Evolutionary conservation across 2,888 invertebrate genomes (phyloP), one percentile per base, ranked within the genome.

Genomic region (Nineta flava): DNA sequence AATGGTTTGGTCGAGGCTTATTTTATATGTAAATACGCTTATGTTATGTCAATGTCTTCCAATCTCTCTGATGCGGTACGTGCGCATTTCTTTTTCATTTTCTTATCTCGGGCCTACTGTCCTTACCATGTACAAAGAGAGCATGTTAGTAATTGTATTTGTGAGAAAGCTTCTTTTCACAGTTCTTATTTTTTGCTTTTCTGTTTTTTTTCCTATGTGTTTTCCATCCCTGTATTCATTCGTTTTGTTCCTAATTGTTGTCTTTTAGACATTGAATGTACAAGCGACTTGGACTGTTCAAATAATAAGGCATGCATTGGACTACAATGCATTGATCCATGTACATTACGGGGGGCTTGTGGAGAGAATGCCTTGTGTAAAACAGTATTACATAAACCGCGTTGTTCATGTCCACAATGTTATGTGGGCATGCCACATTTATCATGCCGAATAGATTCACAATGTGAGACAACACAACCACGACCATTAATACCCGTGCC

Each of bases 221-320:
- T 60, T 58, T 61, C 59, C 60, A 58, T 53, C 53, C 55, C 58
- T 34, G 31, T n/a, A 31, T 16, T 19, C 43, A 19, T 38, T 12
- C 19, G 26, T 19, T 53, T 55, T 56, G 54, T 56, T 54, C 54
- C 50, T 16, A 34, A 17, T 35, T 34, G 12, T 34, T 35, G 45
- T 35, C 42, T 42, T 35, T 21, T 32, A 67, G 68, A 67, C 61
- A 66, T 66, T 60, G 86, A 87, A 80, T 91, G 91, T 75, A 81
- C 81, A 74, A 81, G 81, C 71, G 88, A 92, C 77, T 77, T 80
- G 74, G 90, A 90, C 75, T 93, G 92, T 74, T 82, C 87, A 59
- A 83, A 83, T 72, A 88, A 91, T 73, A 86, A 87, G 75, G 85
- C 88, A 67, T 93, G 92, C 75, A 79, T 88, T 71, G 85, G 86